phyloP scores from a whole-genome alignment of 2,888 invertebrate genomes.

The Ditula angustiorana region DNA sequence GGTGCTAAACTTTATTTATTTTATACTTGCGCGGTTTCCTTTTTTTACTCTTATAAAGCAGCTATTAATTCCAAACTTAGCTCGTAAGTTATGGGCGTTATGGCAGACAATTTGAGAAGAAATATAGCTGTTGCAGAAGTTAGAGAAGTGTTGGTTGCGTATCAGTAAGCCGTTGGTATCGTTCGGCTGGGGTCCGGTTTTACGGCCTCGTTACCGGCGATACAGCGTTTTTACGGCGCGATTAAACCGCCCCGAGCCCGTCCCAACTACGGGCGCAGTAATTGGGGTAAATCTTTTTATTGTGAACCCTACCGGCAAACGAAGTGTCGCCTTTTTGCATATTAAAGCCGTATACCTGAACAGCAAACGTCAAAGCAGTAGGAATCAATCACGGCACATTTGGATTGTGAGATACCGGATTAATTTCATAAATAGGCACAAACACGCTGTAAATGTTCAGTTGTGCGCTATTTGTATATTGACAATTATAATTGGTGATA shows the following conservation, averaged over 20 bases:
- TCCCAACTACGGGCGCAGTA: constrained; percentile 68
- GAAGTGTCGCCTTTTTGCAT: constrained; percentile 46
- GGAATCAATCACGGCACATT: constrained; percentile 1
- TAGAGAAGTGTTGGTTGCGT: constrained; percentile 29
- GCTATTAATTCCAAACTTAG: constrained; percentile 28
- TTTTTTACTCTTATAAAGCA: constrained; percentile 4
- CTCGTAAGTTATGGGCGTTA: constrained; percentile 34
- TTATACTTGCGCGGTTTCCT: background rate
- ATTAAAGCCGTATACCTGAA: constrained; percentile 32
- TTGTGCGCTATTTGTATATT: background rate
- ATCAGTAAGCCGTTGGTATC: constrained; percentile 37
- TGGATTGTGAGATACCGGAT: background rate
- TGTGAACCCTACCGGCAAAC: constrained; percentile 54
- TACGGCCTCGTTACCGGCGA: constrained; percentile 77
- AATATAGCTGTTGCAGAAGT: constrained; percentile 34
- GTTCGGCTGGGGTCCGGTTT: constrained; percentile 55
- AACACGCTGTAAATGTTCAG: background rate
- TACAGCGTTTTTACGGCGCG: constrained; percentile 77
- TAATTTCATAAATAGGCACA: background rate
- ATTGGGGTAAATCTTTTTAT: constrained; percentile 79
- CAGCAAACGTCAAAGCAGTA: constrained; percentile 2
- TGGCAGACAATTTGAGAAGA: constrained; percentile 28
- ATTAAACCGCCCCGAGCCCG: constrained; percentile 69
- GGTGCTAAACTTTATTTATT: background rate
- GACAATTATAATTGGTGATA: constrained; percentile 32